A percentile compares a stretch with the other conserved stretches of the same genome.
Conservation (phyloP, 92 coral and sea anemone genomes). For the Palythoa heliodiscus region DNA sequence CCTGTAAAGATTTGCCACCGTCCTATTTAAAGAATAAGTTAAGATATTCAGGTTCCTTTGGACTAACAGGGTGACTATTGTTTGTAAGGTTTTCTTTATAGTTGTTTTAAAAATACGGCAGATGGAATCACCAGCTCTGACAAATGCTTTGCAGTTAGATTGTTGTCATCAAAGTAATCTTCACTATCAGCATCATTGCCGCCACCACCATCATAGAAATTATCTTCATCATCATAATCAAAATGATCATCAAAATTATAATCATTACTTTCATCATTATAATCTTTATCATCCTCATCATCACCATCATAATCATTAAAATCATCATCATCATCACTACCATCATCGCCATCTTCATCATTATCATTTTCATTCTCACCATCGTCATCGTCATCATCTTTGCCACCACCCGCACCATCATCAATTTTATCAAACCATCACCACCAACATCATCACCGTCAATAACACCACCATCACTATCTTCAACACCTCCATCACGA, state of each 20-base stretch:
- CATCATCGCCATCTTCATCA: not conserved
- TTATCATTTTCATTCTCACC: not conserved
- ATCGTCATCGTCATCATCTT: not conserved
- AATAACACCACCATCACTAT: not conserved
- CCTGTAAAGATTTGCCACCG: conserved; percentile 91
- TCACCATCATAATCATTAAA: not conserved
- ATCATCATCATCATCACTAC: not conserved
- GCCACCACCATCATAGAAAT: not conserved
- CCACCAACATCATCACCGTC: not conserved
- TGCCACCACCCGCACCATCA: not conserved
- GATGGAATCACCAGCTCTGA: no score
- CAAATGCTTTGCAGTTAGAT: no score
- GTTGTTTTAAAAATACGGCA: no score
- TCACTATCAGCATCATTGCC: not conserved
- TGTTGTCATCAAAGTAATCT: not conserved
- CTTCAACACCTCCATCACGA: not conserved
- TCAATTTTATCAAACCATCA: not conserved
- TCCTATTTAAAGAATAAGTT: conserved; percentile 55
- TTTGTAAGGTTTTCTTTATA: not conserved
- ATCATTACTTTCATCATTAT: not conserved
- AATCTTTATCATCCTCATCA: not conserved
- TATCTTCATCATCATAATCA: not conserved
- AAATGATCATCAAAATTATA: not conserved
- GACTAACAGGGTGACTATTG: not conserved
- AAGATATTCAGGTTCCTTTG: not conserved